Conservation (phyloP, 1,140 invertebrate species). For the Zaprionus taronus region DNA sequence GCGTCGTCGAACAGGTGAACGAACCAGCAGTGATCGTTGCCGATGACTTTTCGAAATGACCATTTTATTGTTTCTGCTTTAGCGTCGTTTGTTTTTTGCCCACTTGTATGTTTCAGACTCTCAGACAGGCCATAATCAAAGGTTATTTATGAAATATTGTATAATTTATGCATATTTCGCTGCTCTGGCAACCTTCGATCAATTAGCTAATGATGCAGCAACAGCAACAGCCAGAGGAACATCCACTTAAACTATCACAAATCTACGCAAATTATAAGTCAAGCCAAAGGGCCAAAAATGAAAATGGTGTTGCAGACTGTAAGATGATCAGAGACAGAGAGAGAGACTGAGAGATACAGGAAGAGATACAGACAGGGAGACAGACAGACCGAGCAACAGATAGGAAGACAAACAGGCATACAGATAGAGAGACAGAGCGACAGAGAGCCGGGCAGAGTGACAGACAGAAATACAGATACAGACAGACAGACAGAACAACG, state of each 20-base stretch:
- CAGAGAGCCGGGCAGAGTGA: too few relatives aligned
- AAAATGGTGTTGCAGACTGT: not conserved
- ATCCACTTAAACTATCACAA: conserved; percentile 1
- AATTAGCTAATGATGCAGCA: conserved; percentile 54
- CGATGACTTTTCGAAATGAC: conserved; percentile 71
- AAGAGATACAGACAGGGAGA: not conserved
- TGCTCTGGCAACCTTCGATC: conserved; percentile 28
- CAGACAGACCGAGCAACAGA: not conserved
- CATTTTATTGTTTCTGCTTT: conserved; percentile 54
- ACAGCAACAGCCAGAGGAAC: conserved; percentile 1
- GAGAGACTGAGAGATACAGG: not conserved
- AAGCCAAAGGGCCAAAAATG: conserved; percentile 4
- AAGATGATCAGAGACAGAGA: not conserved
- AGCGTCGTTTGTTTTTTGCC: conserved; percentile 41
- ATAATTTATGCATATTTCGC: conserved; percentile 62
- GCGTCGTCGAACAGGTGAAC: conserved; percentile 18
- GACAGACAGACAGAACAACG: too few relatives aligned
- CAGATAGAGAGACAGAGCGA: too few relatives aligned
- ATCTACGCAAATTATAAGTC: conserved; percentile 9
- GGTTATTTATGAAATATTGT: conserved; percentile 67
- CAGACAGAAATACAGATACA: too few relatives aligned
- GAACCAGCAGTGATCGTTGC: conserved; percentile 15
- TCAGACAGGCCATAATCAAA: conserved; percentile 45
- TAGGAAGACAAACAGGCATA: not conserved
- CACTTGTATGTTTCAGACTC: conserved; percentile 23